phyloP scores from a whole-genome alignment of 1,140 invertebrate genomes.

The Diplogasteroides magnus region DNA sequence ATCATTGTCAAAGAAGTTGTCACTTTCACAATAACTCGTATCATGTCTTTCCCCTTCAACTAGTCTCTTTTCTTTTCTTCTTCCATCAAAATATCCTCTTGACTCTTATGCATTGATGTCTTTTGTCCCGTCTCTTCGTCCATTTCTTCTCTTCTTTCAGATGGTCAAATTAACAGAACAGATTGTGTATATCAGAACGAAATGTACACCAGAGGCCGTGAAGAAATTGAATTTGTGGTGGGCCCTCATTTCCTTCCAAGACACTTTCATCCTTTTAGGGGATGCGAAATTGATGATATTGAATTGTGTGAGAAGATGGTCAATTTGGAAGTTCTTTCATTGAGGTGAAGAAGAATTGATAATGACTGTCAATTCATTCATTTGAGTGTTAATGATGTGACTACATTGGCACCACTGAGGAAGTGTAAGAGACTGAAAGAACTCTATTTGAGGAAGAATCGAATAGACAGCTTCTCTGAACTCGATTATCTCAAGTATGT shows the following conservation, averaged over 20 bases:
- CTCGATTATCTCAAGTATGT: slow-evolving; percentile 27
- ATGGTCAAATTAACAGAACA: slow-evolving; percentile 38
- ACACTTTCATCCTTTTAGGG: slow-evolving; percentile 30
- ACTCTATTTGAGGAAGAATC: slow-evolving; percentile 37
- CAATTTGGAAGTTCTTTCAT: slow-evolving; percentile 36
- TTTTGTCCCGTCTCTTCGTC: slow-evolving; percentile 10
- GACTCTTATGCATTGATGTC: slow-evolving; percentile 10
- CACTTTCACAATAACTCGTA: no score
- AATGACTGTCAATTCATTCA: slow-evolving; percentile 4
- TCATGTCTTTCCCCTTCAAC: no score
- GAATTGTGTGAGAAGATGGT: slow-evolving; percentile 34
- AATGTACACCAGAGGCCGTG: slow-evolving; percentile 32
- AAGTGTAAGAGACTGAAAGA: slow-evolving; percentile 36
- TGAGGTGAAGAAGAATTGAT: slow-evolving; percentile 19
- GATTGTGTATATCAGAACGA: slow-evolving; percentile 37
- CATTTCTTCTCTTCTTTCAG: slow-evolving; percentile 3
- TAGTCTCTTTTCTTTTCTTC: no score
- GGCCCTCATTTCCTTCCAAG: neutral
- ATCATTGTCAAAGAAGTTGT: no score
- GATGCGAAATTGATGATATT: slow-evolving; percentile 42
- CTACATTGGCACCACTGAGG: slow-evolving; percentile 29
- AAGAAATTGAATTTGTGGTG: slow-evolving; percentile 40
- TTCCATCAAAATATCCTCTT: no score
- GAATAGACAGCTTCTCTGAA: slow-evolving; percentile 29
- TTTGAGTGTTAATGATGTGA: slow-evolving; percentile 36